Evolutionary conservation across 1,140 invertebrate species (phyloP).

Genomic region (Euborellia annulipes): DNA sequence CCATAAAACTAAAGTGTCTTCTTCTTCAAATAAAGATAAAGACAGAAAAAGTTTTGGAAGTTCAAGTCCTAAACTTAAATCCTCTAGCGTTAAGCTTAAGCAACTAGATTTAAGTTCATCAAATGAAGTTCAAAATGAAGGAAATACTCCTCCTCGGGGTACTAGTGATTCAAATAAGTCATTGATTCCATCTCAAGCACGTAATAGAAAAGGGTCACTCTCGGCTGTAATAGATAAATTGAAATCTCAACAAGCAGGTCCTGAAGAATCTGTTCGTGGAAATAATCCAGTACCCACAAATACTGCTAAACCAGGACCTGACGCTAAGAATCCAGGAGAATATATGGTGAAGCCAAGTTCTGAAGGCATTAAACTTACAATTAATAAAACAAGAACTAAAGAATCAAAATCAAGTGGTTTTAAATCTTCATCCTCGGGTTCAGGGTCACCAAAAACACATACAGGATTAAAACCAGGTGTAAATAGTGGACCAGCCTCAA

Average conservation of each 20-base stretch:
- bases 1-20: conserved; percentile 24
- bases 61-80: conserved; percentile 46
- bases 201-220: conserved; percentile 58
- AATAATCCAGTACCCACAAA: too few relatives aligned
- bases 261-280: conserved; percentile 15
- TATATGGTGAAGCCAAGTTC: conserved; percentile 74
- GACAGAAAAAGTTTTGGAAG: conserved; percentile 25
- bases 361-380: conserved; percentile 76
- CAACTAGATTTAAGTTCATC: conserved; percentile 38
- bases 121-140: too few relatives aligned
- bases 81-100: conserved; percentile 46
- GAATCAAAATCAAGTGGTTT: conserved; percentile 35
- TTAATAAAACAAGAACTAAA: conserved; percentile 64
- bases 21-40: conserved; percentile 22
- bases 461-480: conserved; percentile 72
- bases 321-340: conserved; percentile 57
- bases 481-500: conserved; percentile 60
- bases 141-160: conserved; percentile 12
- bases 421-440: conserved; percentile 26
- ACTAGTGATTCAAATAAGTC: conserved; percentile 9
- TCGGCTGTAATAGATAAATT: conserved; percentile 77
- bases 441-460: conserved; percentile 55
- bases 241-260: conserved; percentile 42
- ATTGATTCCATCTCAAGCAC: conserved; percentile 31
- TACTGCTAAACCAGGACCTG: conserved; percentile 1